Conservation (phyloP, 1,140 invertebrate genomes). For the Bombus terrestris region DNA sequence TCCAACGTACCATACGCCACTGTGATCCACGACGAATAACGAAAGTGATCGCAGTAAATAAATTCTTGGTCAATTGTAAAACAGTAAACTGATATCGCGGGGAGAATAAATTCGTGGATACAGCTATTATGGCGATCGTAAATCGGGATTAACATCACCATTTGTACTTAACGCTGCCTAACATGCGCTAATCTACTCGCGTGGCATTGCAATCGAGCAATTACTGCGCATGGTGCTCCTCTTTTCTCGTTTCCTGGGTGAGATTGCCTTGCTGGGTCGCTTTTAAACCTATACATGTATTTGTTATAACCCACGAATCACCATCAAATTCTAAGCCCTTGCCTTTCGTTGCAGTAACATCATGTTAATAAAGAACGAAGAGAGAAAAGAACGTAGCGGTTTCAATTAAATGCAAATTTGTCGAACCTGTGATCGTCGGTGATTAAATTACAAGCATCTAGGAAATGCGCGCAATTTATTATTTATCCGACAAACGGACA, state of each 20-base stretch:
- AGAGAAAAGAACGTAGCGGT: not conserved
- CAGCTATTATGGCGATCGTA: slow-evolving; percentile 35
- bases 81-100: not conserved
- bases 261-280: slow-evolving; percentile 17
- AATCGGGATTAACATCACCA: slow-evolving; percentile 45
- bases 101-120: not conserved
- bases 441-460: not conserved
- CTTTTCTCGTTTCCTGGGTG: slow-evolving; percentile 20
- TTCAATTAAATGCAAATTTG: not conserved
- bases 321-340: not conserved
- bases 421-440: not conserved
- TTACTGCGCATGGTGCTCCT: not conserved
- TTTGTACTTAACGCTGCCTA: slow-evolving; percentile 27
- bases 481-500: not conserved
- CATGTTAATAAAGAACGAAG: not conserved
- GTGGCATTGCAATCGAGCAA: slow-evolving; percentile 34
- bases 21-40: not conserved
- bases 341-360: not conserved
- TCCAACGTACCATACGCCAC: not conserved
- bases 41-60: too few relatives aligned
- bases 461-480: not conserved
- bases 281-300: not conserved
- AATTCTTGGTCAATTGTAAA: not conserved
- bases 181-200: slow-evolving; percentile 37
- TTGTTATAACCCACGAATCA: not conserved